Base-by-base conservation (phyloP, 2,888 invertebrate genomes). In the Stramonita haemastoma region DNA sequence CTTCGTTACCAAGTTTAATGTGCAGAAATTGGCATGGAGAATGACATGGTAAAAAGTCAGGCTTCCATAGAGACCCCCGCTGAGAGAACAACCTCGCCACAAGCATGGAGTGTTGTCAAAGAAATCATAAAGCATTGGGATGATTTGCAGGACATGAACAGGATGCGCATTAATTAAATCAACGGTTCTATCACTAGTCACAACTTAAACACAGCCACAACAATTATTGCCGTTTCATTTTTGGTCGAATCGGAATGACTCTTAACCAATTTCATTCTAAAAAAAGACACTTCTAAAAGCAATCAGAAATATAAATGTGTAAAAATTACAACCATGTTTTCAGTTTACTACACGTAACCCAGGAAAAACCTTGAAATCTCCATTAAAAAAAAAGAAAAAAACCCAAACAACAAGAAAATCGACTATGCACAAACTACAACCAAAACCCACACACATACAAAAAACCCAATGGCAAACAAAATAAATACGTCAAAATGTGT, bases 171-270 rank as follows among this genome's bases (percentile, higher is more conserved):
- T 13, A 34, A 46, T 5, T 46, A 2, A 46, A 46, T 46, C 46
- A 79, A 79, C 32, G 29, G 17, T 60, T 29, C 32, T 34, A 60
- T 29, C 57, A 32, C 34, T 46, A 29, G 26, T 22, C 19, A 57
- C 6, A 15, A 79, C 57, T 57, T 19, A 19, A 86, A 60, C 86
- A n/a, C 29, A n/a, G 60, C 17, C 29, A 34, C 26, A 66, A 66
- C 66, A 86, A n/a, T 34, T 57, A 34, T 87, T 46, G 46, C n/a
- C 34, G 88, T 36, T 66, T 1, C 8, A 2, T 22, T 29, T 22
- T 85, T 89, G 84, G 89, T 89, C 56, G 89, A 89, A 89, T 89
- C 87, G 87, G 87, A 87, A 89, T 85, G 85, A 89, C 84, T 89
- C 84, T 56, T 34, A 89, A 89, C 84, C 73, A 88, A 36, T 17